Evolutionary conservation across 2,797 vertebrate genomes (phyloP).

Genomic region (Valencia hispanica): DNA sequence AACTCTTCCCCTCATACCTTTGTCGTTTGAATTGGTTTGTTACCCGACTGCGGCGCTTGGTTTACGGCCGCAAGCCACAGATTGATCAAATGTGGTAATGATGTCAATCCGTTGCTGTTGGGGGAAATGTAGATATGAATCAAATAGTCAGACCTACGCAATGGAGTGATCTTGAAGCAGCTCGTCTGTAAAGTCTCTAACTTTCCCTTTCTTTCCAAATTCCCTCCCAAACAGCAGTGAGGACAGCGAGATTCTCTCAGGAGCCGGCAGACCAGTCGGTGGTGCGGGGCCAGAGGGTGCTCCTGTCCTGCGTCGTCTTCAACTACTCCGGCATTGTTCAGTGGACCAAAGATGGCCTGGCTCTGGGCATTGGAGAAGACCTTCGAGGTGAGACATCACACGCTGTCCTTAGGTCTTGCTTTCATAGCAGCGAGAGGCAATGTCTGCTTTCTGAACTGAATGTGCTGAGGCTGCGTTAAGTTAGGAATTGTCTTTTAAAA

Average conservation of each 20-base stretch:
- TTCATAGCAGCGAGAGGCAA: slow-evolving; percentile 3
- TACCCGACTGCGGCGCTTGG: slow-evolving; percentile 6
- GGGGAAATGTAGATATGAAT: slow-evolving; percentile 42
- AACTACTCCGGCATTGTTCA: slow-evolving; percentile 97
- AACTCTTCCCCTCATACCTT: slow-evolving; percentile 43
- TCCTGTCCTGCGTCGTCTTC: slow-evolving; percentile 92
- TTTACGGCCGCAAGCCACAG: slow-evolving; percentile 40
- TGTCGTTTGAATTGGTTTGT: slow-evolving; percentile 16
- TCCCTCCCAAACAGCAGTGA: slow-evolving; percentile 65
- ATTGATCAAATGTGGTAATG: slow-evolving; percentile 53
- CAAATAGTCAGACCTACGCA: slow-evolving; percentile 40
- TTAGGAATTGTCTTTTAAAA: not conserved
- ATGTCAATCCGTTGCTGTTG: slow-evolving; percentile 27
- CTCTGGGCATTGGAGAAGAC: slow-evolving; percentile 92
- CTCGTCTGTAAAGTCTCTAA: slow-evolving; percentile 17
- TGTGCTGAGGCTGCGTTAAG: slow-evolving; percentile 22
- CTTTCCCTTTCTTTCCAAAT: slow-evolving; percentile 1
- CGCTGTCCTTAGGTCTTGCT: slow-evolving; percentile 36
- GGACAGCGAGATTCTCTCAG: slow-evolving; percentile 90
- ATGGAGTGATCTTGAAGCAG: slow-evolving; percentile 9
- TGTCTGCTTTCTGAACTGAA: slow-evolving; percentile 32
- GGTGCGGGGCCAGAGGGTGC: slow-evolving; percentile 89
- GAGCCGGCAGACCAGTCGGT: slow-evolving; percentile 95
- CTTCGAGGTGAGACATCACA: slow-evolving; percentile 85
- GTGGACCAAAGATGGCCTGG: slow-evolving; percentile 97